Conservation (phyloP, 2,888 invertebrate species). For the Tiliacea citrago region DNA sequence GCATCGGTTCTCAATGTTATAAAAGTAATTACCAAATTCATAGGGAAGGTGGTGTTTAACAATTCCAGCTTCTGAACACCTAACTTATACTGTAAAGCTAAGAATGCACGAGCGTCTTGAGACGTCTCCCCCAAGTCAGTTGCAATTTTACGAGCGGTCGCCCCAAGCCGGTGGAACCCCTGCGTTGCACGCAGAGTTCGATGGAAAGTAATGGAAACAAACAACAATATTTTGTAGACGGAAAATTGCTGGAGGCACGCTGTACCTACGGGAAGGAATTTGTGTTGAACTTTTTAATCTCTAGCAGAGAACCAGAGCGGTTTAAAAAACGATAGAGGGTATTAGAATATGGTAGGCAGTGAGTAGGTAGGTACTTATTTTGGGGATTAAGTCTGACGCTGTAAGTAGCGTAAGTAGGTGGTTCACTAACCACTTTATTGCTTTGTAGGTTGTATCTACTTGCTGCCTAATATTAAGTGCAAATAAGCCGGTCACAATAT, state of each 20-base stretch:
- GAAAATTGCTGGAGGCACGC: conserved; percentile 55
- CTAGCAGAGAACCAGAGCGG: conserved; percentile 10
- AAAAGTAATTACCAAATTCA: too few species aligned
- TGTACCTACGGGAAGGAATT: conserved; percentile 41
- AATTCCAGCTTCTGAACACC: conserved; percentile 9
- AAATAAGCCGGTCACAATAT: background rate
- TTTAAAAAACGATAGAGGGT: conserved; percentile 10
- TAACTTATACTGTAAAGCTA: conserved; percentile 75
- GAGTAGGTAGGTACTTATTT: background rate
- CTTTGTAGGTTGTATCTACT: background rate
- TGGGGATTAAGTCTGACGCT: background rate
- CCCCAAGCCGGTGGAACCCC: conserved; percentile 76
- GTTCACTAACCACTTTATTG: too few species aligned
- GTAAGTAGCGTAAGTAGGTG: too few species aligned
- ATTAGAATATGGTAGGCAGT: background rate
- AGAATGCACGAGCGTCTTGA: conserved; percentile 89
- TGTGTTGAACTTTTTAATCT: conserved; percentile 54
- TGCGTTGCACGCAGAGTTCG: conserved; percentile 75
- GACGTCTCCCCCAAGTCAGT: conserved; percentile 85
- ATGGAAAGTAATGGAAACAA: conserved; percentile 71
- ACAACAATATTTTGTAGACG: conserved; percentile 66
- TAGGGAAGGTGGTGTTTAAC: background rate
- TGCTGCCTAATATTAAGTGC: background rate
- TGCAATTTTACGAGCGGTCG: conserved; percentile 89
- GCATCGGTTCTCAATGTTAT: background rate